Evolutionary conservation across 2,113 vertebrate species (phyloP), one percentile per base, ranked within the genome.

Genomic region (Phrynosoma platyrhinos): DNA sequence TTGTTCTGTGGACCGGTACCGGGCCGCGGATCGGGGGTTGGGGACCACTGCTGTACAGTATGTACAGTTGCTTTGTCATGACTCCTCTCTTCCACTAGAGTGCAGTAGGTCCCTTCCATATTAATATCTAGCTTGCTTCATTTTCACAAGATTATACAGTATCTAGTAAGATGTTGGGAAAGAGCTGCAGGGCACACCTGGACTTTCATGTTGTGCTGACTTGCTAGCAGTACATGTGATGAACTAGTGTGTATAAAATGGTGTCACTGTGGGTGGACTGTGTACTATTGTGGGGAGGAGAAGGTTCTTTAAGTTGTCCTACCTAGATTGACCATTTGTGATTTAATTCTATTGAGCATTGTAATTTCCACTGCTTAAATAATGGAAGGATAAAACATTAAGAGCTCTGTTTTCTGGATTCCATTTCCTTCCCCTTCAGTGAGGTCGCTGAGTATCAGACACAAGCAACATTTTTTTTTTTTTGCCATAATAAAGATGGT

Each of bases 1-100:
- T n/a, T n/a, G n/a, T n/a, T n/a, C n/a, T n/a, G n/a, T n/a, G n/a
- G n/a, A n/a, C n/a, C n/a, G n/a, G n/a, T n/a, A n/a, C n/a, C n/a
- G n/a, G n/a, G n/a, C n/a, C n/a, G n/a, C n/a, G n/a, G n/a, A n/a
- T n/a, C n/a, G n/a, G n/a, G n/a, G n/a, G n/a, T n/a, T n/a, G n/a
- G n/a, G n/a, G n/a, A n/a, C n/a, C n/a, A n/a, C n/a, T n/a, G n/a
- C n/a, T n/a, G 47, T 47, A 47, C 36, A 4, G 47, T 47, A 47
- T 47, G 47, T 47, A 47, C 18, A 40, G 55, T 55, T 88, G 55
- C 58, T 62, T 36, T 52, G 30, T 86, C 42, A 9, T 88, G 25
- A 68, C 5, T 23, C 53, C 36, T 58, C 53, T 81, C 36, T 72
- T 83, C 58, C 87, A 88, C 74, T 71, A 83, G 87, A 83, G 81